Evolutionary conservation across 2,797 vertebrate genomes (phyloP).

Genomic region (Thalassophryne amazonica): DNA sequence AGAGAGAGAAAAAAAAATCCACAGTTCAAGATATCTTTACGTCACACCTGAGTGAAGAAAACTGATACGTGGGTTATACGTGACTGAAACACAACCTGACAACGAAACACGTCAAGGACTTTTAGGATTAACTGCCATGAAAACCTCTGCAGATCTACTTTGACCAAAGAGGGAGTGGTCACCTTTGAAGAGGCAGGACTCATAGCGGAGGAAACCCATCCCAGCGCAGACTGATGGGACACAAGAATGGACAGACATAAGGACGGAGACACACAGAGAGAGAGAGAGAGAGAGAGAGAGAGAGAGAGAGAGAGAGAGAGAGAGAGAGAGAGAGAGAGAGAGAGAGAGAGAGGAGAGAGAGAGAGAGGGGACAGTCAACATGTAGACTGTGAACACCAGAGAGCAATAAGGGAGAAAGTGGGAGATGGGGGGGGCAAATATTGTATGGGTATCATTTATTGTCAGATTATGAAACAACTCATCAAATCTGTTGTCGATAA

Average conservation of each 20-base stretch:
- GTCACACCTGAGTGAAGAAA: constrained; percentile 19
- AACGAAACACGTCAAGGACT: no score
- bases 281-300: constrained; percentile 35
- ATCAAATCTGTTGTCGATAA: constrained; percentile 4
- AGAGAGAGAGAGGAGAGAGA: constrained; percentile 35
- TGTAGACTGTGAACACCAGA: constrained; percentile 21
- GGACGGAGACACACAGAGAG: constrained; percentile 15
- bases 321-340: constrained; percentile 40
- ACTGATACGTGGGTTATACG: not conserved
- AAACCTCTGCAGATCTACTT: no score
- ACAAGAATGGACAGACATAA: constrained; percentile 33
- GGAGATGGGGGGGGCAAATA: constrained; percentile 10
- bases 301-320: constrained; percentile 37
- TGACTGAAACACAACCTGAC: no score
- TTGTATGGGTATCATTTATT: constrained; percentile 54
- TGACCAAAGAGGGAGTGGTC: constrained; percentile 81
- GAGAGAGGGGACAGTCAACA: constrained; percentile 49
- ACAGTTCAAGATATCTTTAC: not conserved
- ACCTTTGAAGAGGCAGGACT: constrained; percentile 81
- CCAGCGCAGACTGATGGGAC: constrained; percentile 83
- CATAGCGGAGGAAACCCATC: constrained; percentile 55
- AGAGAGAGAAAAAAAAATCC: not conserved
- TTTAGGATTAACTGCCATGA: no score
- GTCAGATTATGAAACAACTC: constrained; percentile 16
- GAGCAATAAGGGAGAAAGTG: constrained; percentile 1